Percentiles rank a stretch among this genome's conserved stretches.
Conservation (phyloP, 2,888 invertebrate species). For the Sinodicranocentrus sp. region DNA sequence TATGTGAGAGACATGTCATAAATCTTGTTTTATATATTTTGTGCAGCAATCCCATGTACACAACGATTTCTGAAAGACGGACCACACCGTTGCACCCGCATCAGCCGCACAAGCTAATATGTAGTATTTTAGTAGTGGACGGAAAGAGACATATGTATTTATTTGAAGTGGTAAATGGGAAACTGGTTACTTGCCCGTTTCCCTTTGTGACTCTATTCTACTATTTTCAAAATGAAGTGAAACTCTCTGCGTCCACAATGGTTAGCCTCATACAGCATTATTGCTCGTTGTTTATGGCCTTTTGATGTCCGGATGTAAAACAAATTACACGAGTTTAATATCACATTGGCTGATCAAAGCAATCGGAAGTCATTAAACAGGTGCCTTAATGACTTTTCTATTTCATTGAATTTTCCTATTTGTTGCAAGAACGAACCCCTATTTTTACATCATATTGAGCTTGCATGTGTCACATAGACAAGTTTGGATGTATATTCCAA, state of each 20-base stretch:
- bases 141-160: constrained; percentile 34
- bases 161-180: constrained; percentile 53
- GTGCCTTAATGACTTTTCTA: constrained; percentile 63
- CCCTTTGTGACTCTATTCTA: not conserved
- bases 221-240: too few species aligned
- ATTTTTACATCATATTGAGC: too few species aligned
- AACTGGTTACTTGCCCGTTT: constrained; percentile 33
- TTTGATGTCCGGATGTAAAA: constrained; percentile 61
- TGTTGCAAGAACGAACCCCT: too few species aligned
- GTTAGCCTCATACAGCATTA: not conserved
- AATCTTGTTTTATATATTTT: constrained; percentile 43
- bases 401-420: constrained; percentile 53
- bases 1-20: constrained; percentile 48
- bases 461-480: too few species aligned
- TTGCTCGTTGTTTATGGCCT: constrained; percentile 41
- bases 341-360: constrained; percentile 58
- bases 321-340: constrained; percentile 59
- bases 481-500: too few species aligned
- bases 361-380: constrained; percentile 63
- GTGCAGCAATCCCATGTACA: constrained; percentile 39
- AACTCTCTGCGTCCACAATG: too few species aligned
- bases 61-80: not conserved
- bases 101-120: constrained; percentile 9
- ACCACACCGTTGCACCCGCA: not conserved
- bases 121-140: not conserved